These are phyloP conservation scores for Columba guinea DNA, from an alignment of 2,797 vertebrate species.

Conservation along the genomic window DNA sequence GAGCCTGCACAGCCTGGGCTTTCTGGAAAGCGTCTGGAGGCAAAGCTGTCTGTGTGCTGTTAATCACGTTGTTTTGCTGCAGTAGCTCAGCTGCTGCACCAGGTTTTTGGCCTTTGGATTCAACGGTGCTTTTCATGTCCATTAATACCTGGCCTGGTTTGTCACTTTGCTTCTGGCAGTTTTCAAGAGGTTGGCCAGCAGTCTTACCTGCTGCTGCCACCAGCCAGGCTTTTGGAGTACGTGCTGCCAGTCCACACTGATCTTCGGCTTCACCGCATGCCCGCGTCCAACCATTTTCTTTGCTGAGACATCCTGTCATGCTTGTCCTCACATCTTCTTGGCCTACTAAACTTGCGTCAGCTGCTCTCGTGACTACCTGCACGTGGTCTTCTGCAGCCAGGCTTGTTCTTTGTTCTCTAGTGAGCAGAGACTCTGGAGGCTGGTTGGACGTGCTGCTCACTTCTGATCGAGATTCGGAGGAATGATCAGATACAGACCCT, in stretches of 20 bases:
- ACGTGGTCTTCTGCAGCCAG: neutral
- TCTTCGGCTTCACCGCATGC: neutral
- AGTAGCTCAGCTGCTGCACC: neutral
- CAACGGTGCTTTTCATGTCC: neutral
- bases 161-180: neutral
- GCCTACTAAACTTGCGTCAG: neutral
- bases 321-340: neutral
- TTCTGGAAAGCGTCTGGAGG: neutral
- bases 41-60: neutral
- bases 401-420: neutral
- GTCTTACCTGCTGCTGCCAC: neutral
- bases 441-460: neutral
- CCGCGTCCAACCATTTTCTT: neutral
- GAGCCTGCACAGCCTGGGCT: neutral
- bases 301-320: neutral
- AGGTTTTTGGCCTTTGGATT: neutral
- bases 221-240: neutral
- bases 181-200: neutral
- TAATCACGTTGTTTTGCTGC: neutral
- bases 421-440: neutral
- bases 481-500: conserved; percentile 37
- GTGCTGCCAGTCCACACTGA: neutral
- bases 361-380: neutral
- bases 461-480: neutral
- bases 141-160: neutral